Evolutionary conservation across 2,888 invertebrate genomes (phyloP), one percentile per base, ranked within the genome.

Genomic region (Dexiosoma caninum): DNA sequence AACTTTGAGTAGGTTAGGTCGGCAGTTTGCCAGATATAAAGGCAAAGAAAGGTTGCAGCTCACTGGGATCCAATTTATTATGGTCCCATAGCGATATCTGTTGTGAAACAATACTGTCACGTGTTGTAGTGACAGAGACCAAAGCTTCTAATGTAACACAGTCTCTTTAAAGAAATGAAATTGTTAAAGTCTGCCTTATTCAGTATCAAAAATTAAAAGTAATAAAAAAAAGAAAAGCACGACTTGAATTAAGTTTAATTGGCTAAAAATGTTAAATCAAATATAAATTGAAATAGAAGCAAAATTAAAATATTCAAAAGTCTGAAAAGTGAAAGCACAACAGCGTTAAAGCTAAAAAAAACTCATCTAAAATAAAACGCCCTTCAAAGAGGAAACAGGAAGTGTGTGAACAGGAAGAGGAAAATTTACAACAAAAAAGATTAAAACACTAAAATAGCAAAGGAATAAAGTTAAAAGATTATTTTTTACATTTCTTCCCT

Each of bases 401-500:
- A 59, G 59, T 51, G 66, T 59, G 71, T 66, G 42, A 51, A 51
- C 55, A 46, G 40, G 44, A 64, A 66, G 59, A 64, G 59, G 78
- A 66, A 78, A 78, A 78, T 78, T 71, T 35, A 59, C 49, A 64
- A 57, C 46, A 70, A 21, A 62, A 64, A 67, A 55, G 5, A 44
- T 49, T 57, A 19, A 21, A 66, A 32, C 1, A 5, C 2, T 1
- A 10, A 49, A 19, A 27, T 6, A 35, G 51, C n/a, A 16, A 9
- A 2, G 6, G 19, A 14, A 12, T 9, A 37, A 2, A 49, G 14
- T 23, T 37, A 12, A 55, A 42, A 23, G 2, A 7, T n/a, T n/a
- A n/a, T n/a, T n/a, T n/a, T n/a, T n/a, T 2, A 27, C 16, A 19
- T 23, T 46, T 49, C 14, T 49, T 49, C 12, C 9, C 21, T n/a